Conservation (phyloP, 2,797 vertebrate species). For the Schizothorax lantsangensis region DNA sequence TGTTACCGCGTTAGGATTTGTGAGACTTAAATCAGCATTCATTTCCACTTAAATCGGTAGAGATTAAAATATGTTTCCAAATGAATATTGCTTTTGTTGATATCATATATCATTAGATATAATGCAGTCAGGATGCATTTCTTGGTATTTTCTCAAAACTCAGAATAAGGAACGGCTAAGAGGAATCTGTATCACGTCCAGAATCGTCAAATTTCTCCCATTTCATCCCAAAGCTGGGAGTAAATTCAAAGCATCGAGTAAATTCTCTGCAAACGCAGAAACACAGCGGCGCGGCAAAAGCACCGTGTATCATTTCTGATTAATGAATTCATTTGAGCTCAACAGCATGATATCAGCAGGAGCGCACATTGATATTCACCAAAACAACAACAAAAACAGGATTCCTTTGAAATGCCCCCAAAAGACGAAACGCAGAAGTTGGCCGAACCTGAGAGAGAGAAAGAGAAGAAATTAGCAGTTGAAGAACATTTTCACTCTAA, state of each 20-base stretch:
- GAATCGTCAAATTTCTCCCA: neutral
- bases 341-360: constrained; percentile 65
- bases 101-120: neutral
- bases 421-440: constrained; percentile 79
- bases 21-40: neutral
- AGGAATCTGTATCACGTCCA: neutral
- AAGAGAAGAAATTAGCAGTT: constrained; percentile 69
- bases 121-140: neutral
- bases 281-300: constrained; percentile 41
- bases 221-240: too few species aligned
- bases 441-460: constrained; percentile 73
- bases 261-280: constrained; percentile 32
- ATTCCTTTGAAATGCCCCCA: constrained; percentile 67
- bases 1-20: neutral
- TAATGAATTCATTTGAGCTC: constrained; percentile 65
- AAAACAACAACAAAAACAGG: constrained; percentile 67
- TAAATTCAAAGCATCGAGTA: constrained; percentile 15
- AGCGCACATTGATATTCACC: constrained; percentile 57
- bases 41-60: neutral
- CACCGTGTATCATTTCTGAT: constrained; percentile 58
- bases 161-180: neutral
- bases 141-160: neutral
- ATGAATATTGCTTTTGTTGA: neutral
- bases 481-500: constrained; percentile 91
- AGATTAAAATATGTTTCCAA: neutral